These are phyloP conservation scores for Phrixothrix hirtus DNA, from an alignment of 2,888 invertebrate species.

Conservation along the genomic window DNA sequence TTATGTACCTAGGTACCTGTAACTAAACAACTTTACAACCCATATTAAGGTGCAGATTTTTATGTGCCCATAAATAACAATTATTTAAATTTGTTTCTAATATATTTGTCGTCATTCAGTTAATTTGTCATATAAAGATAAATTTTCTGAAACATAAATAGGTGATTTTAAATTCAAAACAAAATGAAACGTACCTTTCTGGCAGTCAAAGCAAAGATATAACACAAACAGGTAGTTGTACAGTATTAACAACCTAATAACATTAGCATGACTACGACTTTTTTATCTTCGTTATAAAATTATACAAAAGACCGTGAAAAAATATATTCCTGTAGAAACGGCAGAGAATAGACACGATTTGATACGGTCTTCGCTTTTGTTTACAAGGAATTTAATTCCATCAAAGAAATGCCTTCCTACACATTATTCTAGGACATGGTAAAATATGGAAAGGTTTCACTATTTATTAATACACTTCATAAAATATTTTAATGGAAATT, in stretches of 20 bases:
- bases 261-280: constrained; percentile 40
- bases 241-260: constrained; percentile 33
- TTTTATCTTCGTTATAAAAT: constrained; percentile 35
- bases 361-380: constrained; percentile 30
- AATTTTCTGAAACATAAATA: no score
- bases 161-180: no score
- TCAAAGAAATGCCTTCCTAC: constrained; percentile 15
- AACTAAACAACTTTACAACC: no score
- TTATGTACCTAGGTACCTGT: no score
- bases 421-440: not conserved
- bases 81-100: no score
- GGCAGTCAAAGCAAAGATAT: no score
- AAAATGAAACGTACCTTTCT: no score
- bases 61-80: no score
- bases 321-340: constrained; percentile 29
- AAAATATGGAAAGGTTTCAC: not conserved
- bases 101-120: no score
- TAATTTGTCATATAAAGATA: no score
- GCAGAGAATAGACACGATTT: constrained; percentile 25
- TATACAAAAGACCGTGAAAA: constrained; percentile 39
- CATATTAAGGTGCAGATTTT: no score
- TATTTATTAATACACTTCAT: constrained; percentile 10
- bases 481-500: no score
- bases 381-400: constrained; percentile 29
- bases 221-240: constrained; percentile 15